A percentile compares a stretch with the other conserved stretches of the same genome.
These are phyloP conservation scores for Epinephelus cyanopodus DNA, from an alignment of 2,113 vertebrate species.

Conservation along the genomic window DNA sequence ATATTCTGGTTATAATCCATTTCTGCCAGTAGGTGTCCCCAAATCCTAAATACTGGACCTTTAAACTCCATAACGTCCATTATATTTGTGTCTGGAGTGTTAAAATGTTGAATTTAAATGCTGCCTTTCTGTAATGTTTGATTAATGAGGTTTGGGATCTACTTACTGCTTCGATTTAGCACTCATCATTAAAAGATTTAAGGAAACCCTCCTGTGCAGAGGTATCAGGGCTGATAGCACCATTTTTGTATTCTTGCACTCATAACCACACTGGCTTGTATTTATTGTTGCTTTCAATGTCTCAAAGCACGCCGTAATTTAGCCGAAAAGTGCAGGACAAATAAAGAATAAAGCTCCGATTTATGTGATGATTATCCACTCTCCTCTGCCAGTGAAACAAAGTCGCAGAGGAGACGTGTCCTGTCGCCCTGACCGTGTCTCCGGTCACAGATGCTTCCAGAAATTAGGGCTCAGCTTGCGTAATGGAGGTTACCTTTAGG, in stretches of 20 bases:
- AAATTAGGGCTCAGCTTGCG: slow-evolving; percentile 37
- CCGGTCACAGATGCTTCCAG: slow-evolving; percentile 16
- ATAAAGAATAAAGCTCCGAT: slow-evolving; percentile 37
- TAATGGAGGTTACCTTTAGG: slow-evolving; percentile 52
- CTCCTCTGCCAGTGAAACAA: slow-evolving; percentile 17
- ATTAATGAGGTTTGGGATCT: slow-evolving; percentile 11
- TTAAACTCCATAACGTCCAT: too few species aligned
- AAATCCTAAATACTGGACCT: too few species aligned
- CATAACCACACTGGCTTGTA: slow-evolving; percentile 20
- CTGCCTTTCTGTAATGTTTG: neutral
- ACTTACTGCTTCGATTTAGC: neutral
- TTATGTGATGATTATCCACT: slow-evolving; percentile 28
- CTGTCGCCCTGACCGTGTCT: neutral
- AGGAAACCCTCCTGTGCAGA: slow-evolving; percentile 4
- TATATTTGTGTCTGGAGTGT: neutral
- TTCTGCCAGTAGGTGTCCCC: too few species aligned
- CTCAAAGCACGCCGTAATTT: neutral
- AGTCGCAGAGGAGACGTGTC: neutral
- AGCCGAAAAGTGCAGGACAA: neutral
- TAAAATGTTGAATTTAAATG: neutral
- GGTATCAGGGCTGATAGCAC: neutral
- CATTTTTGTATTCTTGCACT: neutral
- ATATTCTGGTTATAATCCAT: too few species aligned
- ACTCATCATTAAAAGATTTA: neutral
- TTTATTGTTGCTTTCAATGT: slow-evolving; percentile 32